Percentiles rank a stretch among this genome's conserved stretches.
Conservation (phyloP, 2,888 invertebrate genomes). For the Acleris sparsana region DNA sequence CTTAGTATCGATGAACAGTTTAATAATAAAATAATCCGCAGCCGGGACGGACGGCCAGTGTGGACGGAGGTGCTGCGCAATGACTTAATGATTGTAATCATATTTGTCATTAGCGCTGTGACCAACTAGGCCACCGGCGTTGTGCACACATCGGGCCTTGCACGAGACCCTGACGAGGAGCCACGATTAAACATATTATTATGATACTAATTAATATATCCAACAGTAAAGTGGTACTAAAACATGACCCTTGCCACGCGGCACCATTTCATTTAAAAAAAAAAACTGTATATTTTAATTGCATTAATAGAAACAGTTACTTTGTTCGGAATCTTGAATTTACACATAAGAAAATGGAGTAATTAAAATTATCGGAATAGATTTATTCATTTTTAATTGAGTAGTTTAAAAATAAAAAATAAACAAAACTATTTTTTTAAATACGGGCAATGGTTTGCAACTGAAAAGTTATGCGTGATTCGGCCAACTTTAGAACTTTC, state of each 20-base stretch:
- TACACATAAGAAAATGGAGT: not conserved
- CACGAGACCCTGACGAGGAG: slow-evolving; percentile 11
- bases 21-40: not conserved
- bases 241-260: slow-evolving; percentile 13
- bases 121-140: slow-evolving; percentile 1
- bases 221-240: slow-evolving; percentile 16
- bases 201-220: not conserved
- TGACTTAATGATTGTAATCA: slow-evolving; percentile 7
- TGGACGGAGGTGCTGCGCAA: not conserved
- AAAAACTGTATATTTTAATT: slow-evolving; percentile 18
- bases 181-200: not conserved
- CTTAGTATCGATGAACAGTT: no score
- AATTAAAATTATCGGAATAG: no score
- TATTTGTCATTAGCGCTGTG: slow-evolving; percentile 9
- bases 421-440: no score
- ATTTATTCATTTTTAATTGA: no score
- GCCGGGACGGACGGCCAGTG: not conserved
- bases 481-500: no score
- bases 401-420: no score
- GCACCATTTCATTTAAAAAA: slow-evolving; percentile 22
- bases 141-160: not conserved
- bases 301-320: slow-evolving; percentile 12
- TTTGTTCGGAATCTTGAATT: slow-evolving; percentile 15
- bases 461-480: no score
- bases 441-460: no score